A percentile compares a stretch with the other conserved stretches of the same genome.
phyloP scores from a whole-genome alignment of 2,797 vertebrate genomes.

The Oreochromis mossambicus region DNA sequence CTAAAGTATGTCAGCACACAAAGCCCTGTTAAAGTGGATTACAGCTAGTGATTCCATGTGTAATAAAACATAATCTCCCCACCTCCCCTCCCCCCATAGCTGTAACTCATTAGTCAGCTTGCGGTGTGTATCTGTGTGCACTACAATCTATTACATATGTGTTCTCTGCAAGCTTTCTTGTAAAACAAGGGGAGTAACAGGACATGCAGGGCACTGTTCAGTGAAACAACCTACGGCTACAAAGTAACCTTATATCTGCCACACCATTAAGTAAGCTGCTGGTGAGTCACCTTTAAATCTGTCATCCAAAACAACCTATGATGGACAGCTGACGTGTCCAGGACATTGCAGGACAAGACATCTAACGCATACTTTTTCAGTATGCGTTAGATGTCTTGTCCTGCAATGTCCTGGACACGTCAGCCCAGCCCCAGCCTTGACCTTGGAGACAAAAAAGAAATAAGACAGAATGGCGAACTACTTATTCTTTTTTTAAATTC shows the following conservation, averaged over 20 bases:
- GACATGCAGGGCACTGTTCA: background rate
- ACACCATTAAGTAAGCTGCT: background rate
- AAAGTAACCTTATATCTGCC: background rate
- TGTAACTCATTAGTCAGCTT: constrained; percentile 40
- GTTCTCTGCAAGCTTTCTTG: background rate
- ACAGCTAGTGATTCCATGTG: constrained; percentile 29
- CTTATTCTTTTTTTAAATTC: background rate
- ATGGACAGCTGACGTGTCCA: background rate
- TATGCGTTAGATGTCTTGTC: too few relatives aligned
- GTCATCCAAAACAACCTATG: background rate
- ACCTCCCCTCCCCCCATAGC: background rate
- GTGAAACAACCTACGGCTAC: background rate
- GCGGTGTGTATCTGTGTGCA: background rate
- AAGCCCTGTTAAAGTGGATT: constrained; percentile 51
- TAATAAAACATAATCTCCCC: constrained; percentile 53
- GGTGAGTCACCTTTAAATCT: background rate
- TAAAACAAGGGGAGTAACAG: background rate
- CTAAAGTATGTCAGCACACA: constrained; percentile 32
- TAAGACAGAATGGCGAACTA: background rate
- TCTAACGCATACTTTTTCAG: background rate
- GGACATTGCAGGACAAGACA: background rate
- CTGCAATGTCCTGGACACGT: too few relatives aligned
- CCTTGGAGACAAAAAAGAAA: background rate
- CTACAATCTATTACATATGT: background rate
- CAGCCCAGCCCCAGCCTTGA: background rate